Evolutionary conservation across 2,888 invertebrate species (phyloP).

Genomic region (Pyrochroa serraticornis): DNA sequence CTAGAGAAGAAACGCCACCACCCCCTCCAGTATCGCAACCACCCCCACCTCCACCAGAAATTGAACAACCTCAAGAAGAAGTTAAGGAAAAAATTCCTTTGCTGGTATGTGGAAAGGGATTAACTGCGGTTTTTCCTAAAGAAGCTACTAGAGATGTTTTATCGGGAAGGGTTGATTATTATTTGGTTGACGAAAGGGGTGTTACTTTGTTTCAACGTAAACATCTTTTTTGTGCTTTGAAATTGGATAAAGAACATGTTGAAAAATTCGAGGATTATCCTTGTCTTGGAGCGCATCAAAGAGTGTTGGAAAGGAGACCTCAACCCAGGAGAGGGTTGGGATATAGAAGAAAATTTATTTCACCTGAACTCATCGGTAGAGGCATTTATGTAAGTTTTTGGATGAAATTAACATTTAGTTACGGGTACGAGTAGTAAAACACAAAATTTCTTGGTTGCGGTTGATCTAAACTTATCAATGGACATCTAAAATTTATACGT

Average conservation of each 20-base stretch:
- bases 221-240: slow-evolving; percentile 76
- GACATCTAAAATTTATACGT: no score
- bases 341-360: slow-evolving; percentile 47
- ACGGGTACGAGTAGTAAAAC: no score
- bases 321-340: slow-evolving; percentile 42
- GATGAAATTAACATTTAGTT: no score
- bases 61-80: slow-evolving; percentile 10
- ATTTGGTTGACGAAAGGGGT: slow-evolving; percentile 71
- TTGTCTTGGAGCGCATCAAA: slow-evolving; percentile 52
- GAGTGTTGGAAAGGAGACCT: slow-evolving; percentile 44
- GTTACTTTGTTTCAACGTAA: slow-evolving; percentile 75
- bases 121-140: slow-evolving; percentile 76
- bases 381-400: slow-evolving; percentile 49
- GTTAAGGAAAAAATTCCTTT: slow-evolving; percentile 43
- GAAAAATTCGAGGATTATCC: slow-evolving; percentile 51
- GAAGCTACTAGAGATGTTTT: slow-evolving; percentile 77
- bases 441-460: no score
- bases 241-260: slow-evolving; percentile 66
- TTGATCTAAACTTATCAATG: no score
- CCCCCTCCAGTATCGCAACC: slow-evolving; percentile 30
- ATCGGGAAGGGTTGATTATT: slow-evolving; percentile 76
- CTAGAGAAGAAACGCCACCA: slow-evolving; percentile 27
- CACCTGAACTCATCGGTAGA: slow-evolving; percentile 47
- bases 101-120: slow-evolving; percentile 59
- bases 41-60: slow-evolving; percentile 25